Conservation (phyloP, 2,113 vertebrate genomes). For the Siphamia tubifer region DNA sequence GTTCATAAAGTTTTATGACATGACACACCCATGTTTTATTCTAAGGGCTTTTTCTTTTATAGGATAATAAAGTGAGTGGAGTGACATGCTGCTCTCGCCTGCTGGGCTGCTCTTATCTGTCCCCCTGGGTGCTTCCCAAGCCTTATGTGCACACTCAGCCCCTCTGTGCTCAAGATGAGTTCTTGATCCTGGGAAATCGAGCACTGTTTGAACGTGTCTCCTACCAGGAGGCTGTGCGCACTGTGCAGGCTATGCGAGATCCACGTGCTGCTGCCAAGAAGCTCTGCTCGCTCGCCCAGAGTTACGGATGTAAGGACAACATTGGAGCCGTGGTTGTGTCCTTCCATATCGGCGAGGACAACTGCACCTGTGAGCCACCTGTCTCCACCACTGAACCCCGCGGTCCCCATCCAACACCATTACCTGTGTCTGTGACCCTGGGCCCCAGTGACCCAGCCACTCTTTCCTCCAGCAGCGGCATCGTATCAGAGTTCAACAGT, state of each 20-base stretch:
- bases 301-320: conserved; percentile 95
- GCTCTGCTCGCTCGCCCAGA: conserved; percentile 93
- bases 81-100: conserved; percentile 96
- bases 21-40: background rate
- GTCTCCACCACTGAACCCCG: conserved; percentile 75
- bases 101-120: conserved; percentile 94
- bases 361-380: conserved; percentile 88
- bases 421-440: conserved; percentile 53
- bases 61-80: conserved; percentile 98
- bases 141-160: conserved; percentile 87
- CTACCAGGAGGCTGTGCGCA: conserved; percentile 85
- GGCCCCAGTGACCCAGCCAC: conserved; percentile 79
- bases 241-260: conserved; percentile 86
- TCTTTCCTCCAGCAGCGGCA: conserved; percentile 88
- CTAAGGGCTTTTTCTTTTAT: conserved; percentile 45
- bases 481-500: conserved; percentile 91
- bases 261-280: conserved; percentile 91
- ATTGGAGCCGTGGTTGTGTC: conserved; percentile 89
- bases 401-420: conserved; percentile 26
- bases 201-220: conserved; percentile 91
- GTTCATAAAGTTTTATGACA: background rate
- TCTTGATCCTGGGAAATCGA: conserved; percentile 93
- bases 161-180: conserved; percentile 89
- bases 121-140: conserved; percentile 92
- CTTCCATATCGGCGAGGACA: conserved; percentile 87